Percentiles rank a stretch among this genome's conserved stretches.
These are phyloP conservation scores for Tenodera sinensis DNA, from an alignment of 2,888 invertebrate genomes.

Conservation along the genomic window DNA sequence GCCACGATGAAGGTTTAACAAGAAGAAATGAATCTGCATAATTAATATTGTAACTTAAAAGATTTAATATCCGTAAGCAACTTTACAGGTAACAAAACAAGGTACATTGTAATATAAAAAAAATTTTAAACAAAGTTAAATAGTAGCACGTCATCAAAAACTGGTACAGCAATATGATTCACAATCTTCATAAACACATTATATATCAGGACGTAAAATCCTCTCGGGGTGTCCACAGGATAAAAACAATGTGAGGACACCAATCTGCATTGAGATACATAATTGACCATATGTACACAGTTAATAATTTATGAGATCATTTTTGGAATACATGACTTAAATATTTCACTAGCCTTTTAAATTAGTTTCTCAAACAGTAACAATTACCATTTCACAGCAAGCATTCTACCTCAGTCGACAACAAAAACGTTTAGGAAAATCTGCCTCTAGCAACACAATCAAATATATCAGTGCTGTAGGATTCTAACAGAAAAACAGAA, in stretches of 20 bases:
- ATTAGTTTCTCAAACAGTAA: background rate
- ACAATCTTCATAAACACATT: background rate
- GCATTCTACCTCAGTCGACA: background rate
- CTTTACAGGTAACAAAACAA: background rate
- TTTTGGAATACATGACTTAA: background rate
- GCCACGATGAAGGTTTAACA: too few species aligned
- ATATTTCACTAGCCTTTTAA: slow-evolving; percentile 8
- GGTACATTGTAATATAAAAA: background rate
- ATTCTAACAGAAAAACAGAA: background rate
- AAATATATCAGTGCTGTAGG: background rate
- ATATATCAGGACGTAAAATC: too few species aligned
- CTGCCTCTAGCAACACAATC: background rate
- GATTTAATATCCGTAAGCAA: background rate
- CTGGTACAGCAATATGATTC: too few species aligned
- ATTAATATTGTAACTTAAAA: background rate
- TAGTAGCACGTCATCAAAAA: background rate
- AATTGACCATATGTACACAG: background rate
- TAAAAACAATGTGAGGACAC: background rate
- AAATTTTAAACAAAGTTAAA: background rate
- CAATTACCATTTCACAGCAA: background rate
- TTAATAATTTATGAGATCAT: background rate
- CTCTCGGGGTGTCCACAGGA: background rate
- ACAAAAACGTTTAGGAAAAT: background rate
- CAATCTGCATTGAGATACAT: background rate
- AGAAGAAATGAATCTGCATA: background rate